phyloP scores from a whole-genome alignment of 2,888 invertebrate species.

The Cantharis rufa region DNA sequence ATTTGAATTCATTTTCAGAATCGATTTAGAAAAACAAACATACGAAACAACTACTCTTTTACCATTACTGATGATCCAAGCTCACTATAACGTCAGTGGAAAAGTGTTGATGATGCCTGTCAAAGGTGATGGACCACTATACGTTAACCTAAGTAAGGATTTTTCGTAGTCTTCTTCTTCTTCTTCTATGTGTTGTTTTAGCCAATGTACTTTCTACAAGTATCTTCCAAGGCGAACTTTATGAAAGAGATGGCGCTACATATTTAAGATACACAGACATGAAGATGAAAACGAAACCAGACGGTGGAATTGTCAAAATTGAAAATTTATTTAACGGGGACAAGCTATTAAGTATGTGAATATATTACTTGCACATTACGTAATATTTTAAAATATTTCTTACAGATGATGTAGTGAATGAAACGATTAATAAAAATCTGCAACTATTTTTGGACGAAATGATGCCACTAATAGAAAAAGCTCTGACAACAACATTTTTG shows the following conservation, averaged over 20 bases:
- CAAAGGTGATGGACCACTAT: constrained; percentile 59
- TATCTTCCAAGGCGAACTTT: constrained; percentile 43
- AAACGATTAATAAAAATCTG: constrained; percentile 62
- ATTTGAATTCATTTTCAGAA: too few relatives aligned
- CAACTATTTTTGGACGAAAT: constrained; percentile 59
- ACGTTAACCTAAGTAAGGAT: constrained; percentile 60
- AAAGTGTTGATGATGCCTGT: constrained; percentile 60
- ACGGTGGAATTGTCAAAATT: constrained; percentile 56
- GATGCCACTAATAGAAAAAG: constrained; percentile 59
- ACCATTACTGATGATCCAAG: constrained; percentile 56
- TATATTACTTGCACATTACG: too few relatives aligned
- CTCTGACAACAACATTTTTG: constrained; percentile 55
- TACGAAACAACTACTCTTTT: constrained; percentile 56
- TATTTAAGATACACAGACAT: constrained; percentile 56
- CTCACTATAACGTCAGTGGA: constrained; percentile 60
- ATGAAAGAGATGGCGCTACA: constrained; percentile 53
- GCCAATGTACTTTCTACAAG: constrained; percentile 45
- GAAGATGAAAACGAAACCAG: constrained; percentile 56
- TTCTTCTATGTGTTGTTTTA: constrained; percentile 30
- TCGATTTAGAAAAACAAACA: constrained; percentile 49
- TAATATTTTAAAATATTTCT: constrained; percentile 26
- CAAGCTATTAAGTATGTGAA: constrained; percentile 55
- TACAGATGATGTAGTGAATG: constrained; percentile 59
- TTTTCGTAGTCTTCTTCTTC: neutral
- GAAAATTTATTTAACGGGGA: constrained; percentile 62